Base-by-base conservation (phyloP, 1,140 invertebrate genomes). In the Musca domestica region DNA sequence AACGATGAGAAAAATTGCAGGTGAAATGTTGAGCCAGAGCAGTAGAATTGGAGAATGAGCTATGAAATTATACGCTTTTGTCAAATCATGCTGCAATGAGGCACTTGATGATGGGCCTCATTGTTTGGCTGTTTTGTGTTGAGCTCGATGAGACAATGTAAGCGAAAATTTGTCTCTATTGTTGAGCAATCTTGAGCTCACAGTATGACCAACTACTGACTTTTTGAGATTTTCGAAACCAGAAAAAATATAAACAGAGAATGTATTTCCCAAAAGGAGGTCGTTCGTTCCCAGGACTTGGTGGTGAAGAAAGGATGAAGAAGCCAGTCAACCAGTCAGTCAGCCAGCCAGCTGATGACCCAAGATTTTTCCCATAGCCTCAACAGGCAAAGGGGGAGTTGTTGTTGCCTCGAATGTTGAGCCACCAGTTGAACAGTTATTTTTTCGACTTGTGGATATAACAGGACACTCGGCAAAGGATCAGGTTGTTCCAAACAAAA, bases 131-230 rank as follows among this genome's bases (percentile, higher is more conserved):
- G 25, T 30, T 27, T 58, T 58, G 54, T 58, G 25, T 51, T 51
- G 20, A 19, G 20, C 48, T 14, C 12, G 17, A 9, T 46, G 12
- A 19, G 20, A 51, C 17, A 19, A 17, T 19, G 48, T 3, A 51
- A 51, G 20, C 14, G 52, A 54, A 23, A 23, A 9, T 12, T 23
- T 54, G 30, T 61, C n/a, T 5, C 34, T 34, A 61, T 61, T 61
- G 56, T 61, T 61, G 56, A 61, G 56, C 56, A 27, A 61, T 61
- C 56, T 61, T 61, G 15, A 61, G 27, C 17, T 61, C 56, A 61
- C 30, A 19, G 56, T 61, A 61, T 61, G 25, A 61, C 56, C 56
- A 61, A 61, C 56, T 61, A 61, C 56, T 61, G 56, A 61, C 56
- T 61, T 61, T 61, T 61, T 30, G 34, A 41, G 34, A 34, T 61